A percentile compares a stretch with the other conserved stretches of the same genome.
Conservation (phyloP, 1,140 invertebrate genomes). For the Drosophila guanche region DNA sequence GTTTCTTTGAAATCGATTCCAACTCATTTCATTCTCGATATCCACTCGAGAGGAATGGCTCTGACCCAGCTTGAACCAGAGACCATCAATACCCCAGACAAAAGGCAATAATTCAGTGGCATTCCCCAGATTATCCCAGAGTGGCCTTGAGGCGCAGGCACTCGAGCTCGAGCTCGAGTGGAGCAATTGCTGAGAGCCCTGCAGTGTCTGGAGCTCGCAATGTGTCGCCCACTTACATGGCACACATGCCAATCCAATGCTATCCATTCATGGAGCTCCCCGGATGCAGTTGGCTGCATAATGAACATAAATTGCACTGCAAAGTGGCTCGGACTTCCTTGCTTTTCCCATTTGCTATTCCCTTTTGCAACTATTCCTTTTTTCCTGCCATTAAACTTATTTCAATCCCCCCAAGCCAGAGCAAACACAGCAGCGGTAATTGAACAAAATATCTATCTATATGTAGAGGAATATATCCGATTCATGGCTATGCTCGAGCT, state of each 20-base stretch:
- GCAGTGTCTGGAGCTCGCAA: conserved; percentile 10
- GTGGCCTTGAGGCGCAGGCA: conserved; percentile 17
- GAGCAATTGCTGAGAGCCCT: conserved; percentile 10
- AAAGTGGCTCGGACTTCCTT: conserved; percentile 17
- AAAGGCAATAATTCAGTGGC: conserved; percentile 13
- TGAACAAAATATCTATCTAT: conserved; percentile 37
- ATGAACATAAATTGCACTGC: conserved; percentile 61
- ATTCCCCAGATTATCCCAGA: conserved; percentile 15
- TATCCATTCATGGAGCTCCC: background rate
- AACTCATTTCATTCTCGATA: background rate
- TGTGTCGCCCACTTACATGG: conserved; percentile 12
- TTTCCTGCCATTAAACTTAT: conserved; percentile 26
- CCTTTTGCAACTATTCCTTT: too few relatives aligned
- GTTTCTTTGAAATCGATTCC: background rate
- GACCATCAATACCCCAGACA: background rate
- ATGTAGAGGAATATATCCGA: background rate
- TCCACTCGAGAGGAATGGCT: background rate
- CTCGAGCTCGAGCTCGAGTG: conserved; percentile 13
- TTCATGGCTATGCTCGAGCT: background rate
- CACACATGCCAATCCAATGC: background rate
- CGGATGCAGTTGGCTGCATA: conserved; percentile 35
- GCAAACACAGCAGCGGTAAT: conserved; percentile 12
- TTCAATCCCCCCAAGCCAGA: conserved; percentile 11
- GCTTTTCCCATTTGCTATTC: conserved; percentile 14
- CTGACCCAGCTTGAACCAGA: background rate